Base-by-base conservation (phyloP, 1,140 invertebrate genomes). In the Drosophila sturtevanti region DNA sequence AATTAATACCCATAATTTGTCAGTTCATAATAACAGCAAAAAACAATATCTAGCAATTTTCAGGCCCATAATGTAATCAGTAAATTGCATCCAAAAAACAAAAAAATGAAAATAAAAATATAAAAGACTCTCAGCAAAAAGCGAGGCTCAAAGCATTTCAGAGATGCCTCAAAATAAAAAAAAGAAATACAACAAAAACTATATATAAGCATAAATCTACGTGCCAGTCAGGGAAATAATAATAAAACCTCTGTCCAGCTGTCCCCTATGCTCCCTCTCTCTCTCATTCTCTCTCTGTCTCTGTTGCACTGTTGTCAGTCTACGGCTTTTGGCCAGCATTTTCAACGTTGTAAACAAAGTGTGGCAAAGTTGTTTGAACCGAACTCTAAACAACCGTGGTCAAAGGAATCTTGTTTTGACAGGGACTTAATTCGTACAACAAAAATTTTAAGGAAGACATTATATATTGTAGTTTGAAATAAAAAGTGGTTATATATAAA, bases 41-140 rank as follows among this genome's bases (percentile, higher is more conserved):
- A 61, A 18, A 67, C 72, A 78, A 81, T 85, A 89, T 89, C 85
- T 87, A 85, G 77, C 86, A 89, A 89, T 89, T 89, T 89, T 73
- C 85, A 70, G 64, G 84, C 77, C 41, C 77, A 89, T 89, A 89
- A 84, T 89, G 77, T 89, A 87, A 87, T 87, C 82, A 87, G 82
- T 72, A 86, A 82, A 86, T 87, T 87, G 72, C 84, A 76, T 82
- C 82, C 87, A 82, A 58, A 78, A 72, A 48, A 63, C 38, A 18
- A 54, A 31, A 31, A 31, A 31, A 7, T 10, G 41, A 48, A 16
- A 48, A 48, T n/a, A n/a, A n/a, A n/a, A n/a, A n/a, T n/a, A n/a
- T n/a, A n/a, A 4, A 24, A 24, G 41, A 21, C 9, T 21, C 41
- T 4, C 16, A 21, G 16, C 41, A 35, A n/a, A n/a, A n/a, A n/a